These are phyloP conservation scores for Chrysolina oricalcia DNA, from an alignment of 2,888 invertebrate genomes.

Conservation along the genomic window DNA sequence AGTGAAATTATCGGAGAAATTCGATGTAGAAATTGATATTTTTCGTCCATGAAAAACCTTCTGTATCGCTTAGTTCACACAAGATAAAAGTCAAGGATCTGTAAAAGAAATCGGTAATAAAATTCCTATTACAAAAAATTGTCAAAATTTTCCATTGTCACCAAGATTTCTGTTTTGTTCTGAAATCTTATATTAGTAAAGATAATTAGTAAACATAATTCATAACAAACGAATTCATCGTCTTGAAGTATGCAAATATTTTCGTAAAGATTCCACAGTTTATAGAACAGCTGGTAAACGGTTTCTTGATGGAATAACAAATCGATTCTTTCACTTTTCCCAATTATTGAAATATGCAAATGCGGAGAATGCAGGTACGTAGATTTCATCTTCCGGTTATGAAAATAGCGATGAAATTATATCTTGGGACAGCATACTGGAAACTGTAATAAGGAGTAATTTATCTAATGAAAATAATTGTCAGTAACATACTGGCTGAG, in stretches of 20 bases:
- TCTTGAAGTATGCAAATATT: neutral
- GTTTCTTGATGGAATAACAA: neutral
- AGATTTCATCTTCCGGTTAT: neutral
- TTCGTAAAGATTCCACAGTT: neutral
- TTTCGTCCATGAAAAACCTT: too few species aligned
- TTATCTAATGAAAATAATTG: neutral
- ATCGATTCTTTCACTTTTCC: constrained; percentile 20
- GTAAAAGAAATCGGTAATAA: too few species aligned
- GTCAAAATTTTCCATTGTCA: too few species aligned
- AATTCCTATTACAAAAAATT: too few species aligned
- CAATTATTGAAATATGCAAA: neutral
- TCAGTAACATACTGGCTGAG: neutral
- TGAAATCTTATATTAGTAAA: neutral
- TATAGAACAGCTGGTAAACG: constrained; percentile 12
- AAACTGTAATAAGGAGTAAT: neutral
- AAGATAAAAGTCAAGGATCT: too few species aligned
- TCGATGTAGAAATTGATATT: too few species aligned
- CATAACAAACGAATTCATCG: neutral
- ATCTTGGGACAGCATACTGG: neutral
- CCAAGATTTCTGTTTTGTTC: neutral
- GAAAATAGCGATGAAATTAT: neutral
- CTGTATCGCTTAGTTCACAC: too few species aligned
- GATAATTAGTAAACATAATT: neutral
- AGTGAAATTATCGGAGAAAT: too few species aligned
- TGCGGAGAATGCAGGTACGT: neutral